These are phyloP conservation scores for Calliscelio sp. DNA, from an alignment of 2,888 invertebrate genomes.

Conservation along the genomic window DNA sequence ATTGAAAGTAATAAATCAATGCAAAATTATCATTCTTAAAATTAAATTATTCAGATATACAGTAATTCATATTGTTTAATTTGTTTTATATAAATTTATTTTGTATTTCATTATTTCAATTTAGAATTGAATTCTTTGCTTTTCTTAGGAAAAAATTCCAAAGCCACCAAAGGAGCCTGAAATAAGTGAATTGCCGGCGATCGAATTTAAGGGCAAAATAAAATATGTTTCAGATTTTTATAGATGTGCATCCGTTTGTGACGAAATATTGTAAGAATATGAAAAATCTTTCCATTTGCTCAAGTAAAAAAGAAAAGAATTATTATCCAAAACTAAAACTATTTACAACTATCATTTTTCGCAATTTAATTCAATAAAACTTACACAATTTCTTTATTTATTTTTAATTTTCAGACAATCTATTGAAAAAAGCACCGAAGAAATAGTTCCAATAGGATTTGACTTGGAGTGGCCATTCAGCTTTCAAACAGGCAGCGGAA, in stretches of 20 bases:
- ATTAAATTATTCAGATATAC: too few relatives aligned
- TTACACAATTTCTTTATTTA: too few relatives aligned
- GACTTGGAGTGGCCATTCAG: conserved; percentile 90
- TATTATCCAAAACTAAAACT: too few relatives aligned
- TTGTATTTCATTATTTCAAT: too few relatives aligned
- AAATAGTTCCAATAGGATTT: conserved; percentile 88
- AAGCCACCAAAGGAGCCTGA: conserved; percentile 69
- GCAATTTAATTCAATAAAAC: too few relatives aligned
- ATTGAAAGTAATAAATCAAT: too few relatives aligned
- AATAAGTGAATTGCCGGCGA: conserved; percentile 74
- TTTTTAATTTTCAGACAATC: conserved; percentile 84
- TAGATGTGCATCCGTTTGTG: conserved; percentile 81
- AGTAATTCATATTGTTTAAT: background rate
- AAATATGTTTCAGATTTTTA: conserved; percentile 80
- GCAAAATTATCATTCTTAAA: too few relatives aligned
- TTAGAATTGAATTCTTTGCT: too few relatives aligned
- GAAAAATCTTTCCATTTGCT: background rate
- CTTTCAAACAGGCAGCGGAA: conserved; percentile 88
- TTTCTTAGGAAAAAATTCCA: conserved; percentile 52
- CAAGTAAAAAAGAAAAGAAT: background rate
- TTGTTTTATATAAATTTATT: background rate
- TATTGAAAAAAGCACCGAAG: conserved; percentile 80
- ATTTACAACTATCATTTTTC: background rate
- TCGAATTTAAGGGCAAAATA: conserved; percentile 80
- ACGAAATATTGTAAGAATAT: conserved; percentile 81